Evolutionary conservation across 2,888 invertebrate genomes (phyloP), one percentile per base, ranked within the genome.

Genomic region (Anthophora plumipes): DNA sequence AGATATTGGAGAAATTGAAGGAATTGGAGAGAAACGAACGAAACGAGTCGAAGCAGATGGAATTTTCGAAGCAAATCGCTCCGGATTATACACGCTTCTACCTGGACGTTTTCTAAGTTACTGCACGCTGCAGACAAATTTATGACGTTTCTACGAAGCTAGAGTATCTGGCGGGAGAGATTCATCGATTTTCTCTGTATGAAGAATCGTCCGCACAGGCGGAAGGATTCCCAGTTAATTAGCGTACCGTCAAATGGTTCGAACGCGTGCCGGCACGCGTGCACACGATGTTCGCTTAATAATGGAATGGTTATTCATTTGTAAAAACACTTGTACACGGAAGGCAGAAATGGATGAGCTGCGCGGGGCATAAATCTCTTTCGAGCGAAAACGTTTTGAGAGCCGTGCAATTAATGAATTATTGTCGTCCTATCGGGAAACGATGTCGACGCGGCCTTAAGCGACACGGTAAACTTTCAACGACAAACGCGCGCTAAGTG

Each of bases 401-500:
- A 64, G 20, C n/a, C 25, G 17, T 46, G 54, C 41, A 43, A 76
- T 77, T 67, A 61, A 76, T 22, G 66, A 76, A 67, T 77, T 67
- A 77, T 55, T 39, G 54, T 59, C 37, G 66, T 12, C 25, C 37
- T 39, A 4, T 17, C 31, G 60, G 20, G 39, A 46, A 66, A 67
- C 59, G 17, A 31, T 60, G 66, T 46, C 77, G 66, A 54, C 77
- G 60, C 31, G n/a, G 59, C 43, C 37, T 76, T 59, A 50, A 75
- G 48, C 77, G 76, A 77, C 64, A 55, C 37, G 76, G 76, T 59
- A 52, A 75, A 75, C 66, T 43, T 74, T 59, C 57, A 41, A n/a
- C 54, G 55, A 37, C 17, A 39, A 68, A 31, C 55, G 14, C 46
- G 63, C 50, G 41, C 48, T 70, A 64, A 79, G 63, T 79, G 70